Percentiles rank a stretch among this genome's conserved stretches.
These are phyloP conservation scores for Sanderia malayensis DNA, from an alignment of 30 jellyfish, hydroid and myxozoan genomes.

Conservation along the genomic window DNA sequence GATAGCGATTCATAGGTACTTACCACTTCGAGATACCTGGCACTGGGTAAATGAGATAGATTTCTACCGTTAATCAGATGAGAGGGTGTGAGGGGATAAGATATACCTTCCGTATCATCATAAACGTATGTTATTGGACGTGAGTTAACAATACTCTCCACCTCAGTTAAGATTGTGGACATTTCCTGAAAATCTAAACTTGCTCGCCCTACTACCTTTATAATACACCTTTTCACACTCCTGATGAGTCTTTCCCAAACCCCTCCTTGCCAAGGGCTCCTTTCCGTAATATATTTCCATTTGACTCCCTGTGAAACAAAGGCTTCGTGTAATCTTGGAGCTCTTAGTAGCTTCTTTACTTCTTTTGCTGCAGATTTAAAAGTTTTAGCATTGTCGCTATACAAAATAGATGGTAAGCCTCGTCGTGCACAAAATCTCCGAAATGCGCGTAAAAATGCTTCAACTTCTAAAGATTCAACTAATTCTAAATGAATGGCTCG, in stretches of 20 bases:
- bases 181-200: constrained; percentile 1
- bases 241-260: constrained; percentile 39
- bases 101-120: constrained; percentile 42
- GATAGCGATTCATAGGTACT: constrained; percentile 33
- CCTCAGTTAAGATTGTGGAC: constrained; percentile 23
- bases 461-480: constrained; percentile 12
- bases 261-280: constrained; percentile 42
- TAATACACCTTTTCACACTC: constrained; percentile 13
- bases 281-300: constrained; percentile 27
- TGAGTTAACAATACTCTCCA: constrained; percentile 6
- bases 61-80: constrained; percentile 60
- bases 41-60: constrained; percentile 30
- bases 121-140: constrained; percentile 19
- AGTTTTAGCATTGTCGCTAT: constrained; percentile 46
- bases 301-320: constrained; percentile 4
- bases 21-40: not conserved
- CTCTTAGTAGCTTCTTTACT: constrained; percentile 4
- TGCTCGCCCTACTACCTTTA: constrained; percentile 21
- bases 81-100: constrained; percentile 56
- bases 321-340: not conserved
- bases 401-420: constrained; percentile 26
- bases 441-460: constrained; percentile 35
- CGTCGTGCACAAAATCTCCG: constrained; percentile 33
- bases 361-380: constrained; percentile 36
- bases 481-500: constrained; percentile 54